These are phyloP conservation scores for Mesocentrotus franciscanus DNA, from an alignment of 53 echinoderm and acorn worm genomes.

Conservation along the genomic window DNA sequence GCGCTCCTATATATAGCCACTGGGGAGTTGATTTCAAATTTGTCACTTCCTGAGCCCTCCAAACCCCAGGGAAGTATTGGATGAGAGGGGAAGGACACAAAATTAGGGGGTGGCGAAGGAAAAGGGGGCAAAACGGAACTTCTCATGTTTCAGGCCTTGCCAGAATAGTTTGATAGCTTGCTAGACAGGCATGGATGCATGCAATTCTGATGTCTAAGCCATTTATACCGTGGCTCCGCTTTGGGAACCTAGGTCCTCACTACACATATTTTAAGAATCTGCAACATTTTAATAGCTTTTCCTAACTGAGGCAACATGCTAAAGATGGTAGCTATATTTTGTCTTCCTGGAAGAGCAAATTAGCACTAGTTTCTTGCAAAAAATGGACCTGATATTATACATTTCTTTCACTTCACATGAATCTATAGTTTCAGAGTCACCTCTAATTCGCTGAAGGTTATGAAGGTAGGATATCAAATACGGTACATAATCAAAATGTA, in stretches of 20 bases:
- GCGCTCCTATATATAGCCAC: conserved; percentile 31
- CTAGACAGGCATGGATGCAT: conserved; percentile 29
- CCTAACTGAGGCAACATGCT: background rate
- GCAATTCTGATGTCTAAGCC: background rate
- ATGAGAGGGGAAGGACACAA: conserved; percentile 13
- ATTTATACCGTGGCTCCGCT: background rate
- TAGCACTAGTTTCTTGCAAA: no score
- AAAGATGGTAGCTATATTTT: background rate
- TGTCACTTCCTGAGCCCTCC: conserved; percentile 54
- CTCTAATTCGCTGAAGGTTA: no score
- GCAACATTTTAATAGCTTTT: background rate
- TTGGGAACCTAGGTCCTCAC: background rate
- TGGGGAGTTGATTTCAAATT: conserved; percentile 30
- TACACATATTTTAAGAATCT: background rate
- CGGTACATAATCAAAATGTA: no score
- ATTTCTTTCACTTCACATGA: no score
- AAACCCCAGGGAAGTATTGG: background rate
- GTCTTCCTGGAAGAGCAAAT: no score
- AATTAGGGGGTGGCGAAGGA: conserved; percentile 8
- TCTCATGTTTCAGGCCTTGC: background rate
- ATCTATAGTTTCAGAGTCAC: no score
- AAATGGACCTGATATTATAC: no score
- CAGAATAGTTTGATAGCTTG: background rate
- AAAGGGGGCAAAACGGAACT: conserved; percentile 38
- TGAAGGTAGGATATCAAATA: no score